Evolutionary conservation across 2,797 vertebrate genomes (phyloP).

Genomic region (Phrynocephalus vlangalii): DNA sequence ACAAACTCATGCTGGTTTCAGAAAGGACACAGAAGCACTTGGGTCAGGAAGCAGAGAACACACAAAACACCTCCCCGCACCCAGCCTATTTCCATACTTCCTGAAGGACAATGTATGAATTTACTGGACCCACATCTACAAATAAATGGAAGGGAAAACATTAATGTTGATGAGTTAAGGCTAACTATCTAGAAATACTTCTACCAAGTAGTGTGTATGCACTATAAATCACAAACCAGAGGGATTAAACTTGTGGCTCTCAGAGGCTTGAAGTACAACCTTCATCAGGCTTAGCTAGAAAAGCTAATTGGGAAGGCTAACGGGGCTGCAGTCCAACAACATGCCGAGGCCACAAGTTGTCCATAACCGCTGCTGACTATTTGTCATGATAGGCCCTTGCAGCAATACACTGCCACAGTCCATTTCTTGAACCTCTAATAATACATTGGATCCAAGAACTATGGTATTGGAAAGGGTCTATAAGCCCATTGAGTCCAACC

Average conservation of each 20-base stretch:
- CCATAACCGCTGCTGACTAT: neutral
- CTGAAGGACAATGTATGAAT: neutral
- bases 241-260: neutral
- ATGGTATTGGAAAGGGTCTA: too few species aligned
- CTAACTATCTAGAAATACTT: neutral
- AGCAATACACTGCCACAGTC: neutral
- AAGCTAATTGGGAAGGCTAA: neutral
- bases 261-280: neutral
- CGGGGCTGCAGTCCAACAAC: neutral
- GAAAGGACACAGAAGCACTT: slow-evolving; percentile 17
- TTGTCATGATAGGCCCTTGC: neutral
- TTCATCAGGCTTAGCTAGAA: neutral
- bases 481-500: too few species aligned
- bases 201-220: neutral
- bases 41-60: neutral
- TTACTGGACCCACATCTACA: too few species aligned
- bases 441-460: too few species aligned
- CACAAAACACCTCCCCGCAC: neutral
- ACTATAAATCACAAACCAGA: neutral
- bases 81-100: neutral
- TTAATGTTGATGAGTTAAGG: neutral
- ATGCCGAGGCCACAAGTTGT: neutral
- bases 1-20: slow-evolving; percentile 92
- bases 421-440: too few species aligned
- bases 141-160: neutral